phyloP scores from a whole-genome alignment of 2,888 invertebrate species.

The Nesidiocoris tenuis region DNA sequence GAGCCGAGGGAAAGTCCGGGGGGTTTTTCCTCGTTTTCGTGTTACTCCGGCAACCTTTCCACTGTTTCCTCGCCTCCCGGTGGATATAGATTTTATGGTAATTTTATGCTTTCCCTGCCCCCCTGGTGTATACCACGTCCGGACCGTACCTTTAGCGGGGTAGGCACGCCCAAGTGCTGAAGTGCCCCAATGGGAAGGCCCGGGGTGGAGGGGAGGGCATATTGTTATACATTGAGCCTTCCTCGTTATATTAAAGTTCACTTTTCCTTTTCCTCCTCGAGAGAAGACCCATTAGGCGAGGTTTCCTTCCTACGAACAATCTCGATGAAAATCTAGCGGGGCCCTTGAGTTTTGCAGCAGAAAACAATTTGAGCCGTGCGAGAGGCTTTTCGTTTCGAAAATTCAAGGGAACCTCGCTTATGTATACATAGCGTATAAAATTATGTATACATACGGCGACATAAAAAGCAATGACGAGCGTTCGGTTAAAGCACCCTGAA shows the following conservation, averaged over 20 bases:
- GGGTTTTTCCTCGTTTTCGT: conserved; percentile 7
- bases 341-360: background rate
- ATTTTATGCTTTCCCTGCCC: conserved; percentile 32
- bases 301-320: background rate
- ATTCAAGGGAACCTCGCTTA: background rate
- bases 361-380: background rate
- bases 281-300: background rate
- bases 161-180: background rate
- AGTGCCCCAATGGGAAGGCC: too few relatives aligned
- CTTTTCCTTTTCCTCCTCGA: background rate
- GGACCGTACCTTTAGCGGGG: background rate
- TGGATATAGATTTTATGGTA: conserved; percentile 46
- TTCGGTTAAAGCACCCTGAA: too few relatives aligned
- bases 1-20: background rate
- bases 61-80: background rate
- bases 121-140: background rate
- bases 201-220: conserved; percentile 14
- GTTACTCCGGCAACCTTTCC: background rate
- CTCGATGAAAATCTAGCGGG: background rate
- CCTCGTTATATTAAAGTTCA: conserved; percentile 37
- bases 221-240: conserved; percentile 39
- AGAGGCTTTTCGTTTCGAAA: background rate
- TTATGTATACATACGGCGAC: background rate
- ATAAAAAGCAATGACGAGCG: background rate
- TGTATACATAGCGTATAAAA: too few relatives aligned